Conservation (phyloP, 2,888 invertebrate species). For the Sesia bembeciformis region DNA sequence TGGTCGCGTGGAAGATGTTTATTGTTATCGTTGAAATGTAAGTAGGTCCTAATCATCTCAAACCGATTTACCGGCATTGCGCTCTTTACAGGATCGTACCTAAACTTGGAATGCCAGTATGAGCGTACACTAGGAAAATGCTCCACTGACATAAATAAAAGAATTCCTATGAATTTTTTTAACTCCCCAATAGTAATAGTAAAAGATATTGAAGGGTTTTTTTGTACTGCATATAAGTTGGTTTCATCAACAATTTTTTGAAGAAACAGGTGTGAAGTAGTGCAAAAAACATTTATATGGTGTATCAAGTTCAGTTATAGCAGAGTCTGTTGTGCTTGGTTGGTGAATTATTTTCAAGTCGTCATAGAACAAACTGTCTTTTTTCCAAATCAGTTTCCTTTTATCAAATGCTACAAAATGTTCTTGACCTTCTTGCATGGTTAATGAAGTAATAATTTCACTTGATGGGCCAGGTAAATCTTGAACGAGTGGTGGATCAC, state of each 20-base stretch:
- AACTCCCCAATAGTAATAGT: neutral
- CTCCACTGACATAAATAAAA: neutral
- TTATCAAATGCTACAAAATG: too few relatives aligned
- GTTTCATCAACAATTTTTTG: neutral
- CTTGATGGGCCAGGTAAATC: constrained; percentile 21
- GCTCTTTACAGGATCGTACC: constrained; percentile 9
- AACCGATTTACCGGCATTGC: constrained; percentile 17
- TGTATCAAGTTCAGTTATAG: neutral
- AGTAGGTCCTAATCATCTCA: constrained; percentile 16
- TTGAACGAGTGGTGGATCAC: too few relatives aligned
- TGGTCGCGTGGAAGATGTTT: constrained; percentile 15
- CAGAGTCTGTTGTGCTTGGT: neutral
- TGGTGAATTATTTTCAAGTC: neutral
- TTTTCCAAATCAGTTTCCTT: neutral
- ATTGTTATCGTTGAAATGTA: constrained; percentile 25
- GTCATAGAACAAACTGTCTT: neutral
- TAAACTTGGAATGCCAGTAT: constrained; percentile 13
- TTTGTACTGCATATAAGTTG: neutral
- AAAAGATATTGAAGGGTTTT: neutral
- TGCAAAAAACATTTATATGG: neutral
- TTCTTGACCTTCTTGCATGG: too few relatives aligned
- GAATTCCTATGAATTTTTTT: constrained; percentile 2
- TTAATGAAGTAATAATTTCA: too few relatives aligned
- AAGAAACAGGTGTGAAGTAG: neutral
- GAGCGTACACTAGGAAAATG: neutral